Evolutionary conservation across 2,888 invertebrate genomes (phyloP).

Genomic region (Xylocampa areola): DNA sequence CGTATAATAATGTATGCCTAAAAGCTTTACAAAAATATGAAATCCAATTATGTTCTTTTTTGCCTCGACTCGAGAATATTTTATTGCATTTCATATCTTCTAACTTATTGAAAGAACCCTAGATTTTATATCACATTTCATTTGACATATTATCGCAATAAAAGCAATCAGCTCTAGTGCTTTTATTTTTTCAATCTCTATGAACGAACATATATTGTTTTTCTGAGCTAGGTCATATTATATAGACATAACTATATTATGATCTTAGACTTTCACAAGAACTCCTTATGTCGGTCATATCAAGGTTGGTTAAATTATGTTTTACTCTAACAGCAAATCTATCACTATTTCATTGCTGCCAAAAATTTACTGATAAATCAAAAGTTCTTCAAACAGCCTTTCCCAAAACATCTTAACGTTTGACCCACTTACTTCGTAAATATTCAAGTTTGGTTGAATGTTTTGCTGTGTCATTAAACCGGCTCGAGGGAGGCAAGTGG

Average conservation of each 20-base stretch:
- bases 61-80: slow-evolving; percentile 9
- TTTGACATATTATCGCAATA: background rate
- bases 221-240: too few relatives aligned
- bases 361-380: slow-evolving; percentile 42
- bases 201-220: too few relatives aligned
- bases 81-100: slow-evolving; percentile 17
- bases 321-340: background rate
- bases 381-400: slow-evolving; percentile 27
- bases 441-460: slow-evolving; percentile 59
- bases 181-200: background rate
- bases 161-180: too few relatives aligned
- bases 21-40: slow-evolving; percentile 18
- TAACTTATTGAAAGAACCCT: too few relatives aligned
- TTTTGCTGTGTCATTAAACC: slow-evolving; percentile 66
- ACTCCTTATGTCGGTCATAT: too few relatives aligned
- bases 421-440: slow-evolving; percentile 55
- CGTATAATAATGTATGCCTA: slow-evolving; percentile 13
- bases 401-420: slow-evolving; percentile 46
- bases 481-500: slow-evolving; percentile 48
- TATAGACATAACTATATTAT: too few relatives aligned
- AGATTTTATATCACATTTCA: slow-evolving; percentile 4
- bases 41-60: slow-evolving; percentile 22
- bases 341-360: slow-evolving; percentile 6
- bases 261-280: too few relatives aligned
- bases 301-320: too few relatives aligned